Evolutionary conservation across 2,113 vertebrate genomes (phyloP).

Genomic region (Narcine bancroftii): DNA sequence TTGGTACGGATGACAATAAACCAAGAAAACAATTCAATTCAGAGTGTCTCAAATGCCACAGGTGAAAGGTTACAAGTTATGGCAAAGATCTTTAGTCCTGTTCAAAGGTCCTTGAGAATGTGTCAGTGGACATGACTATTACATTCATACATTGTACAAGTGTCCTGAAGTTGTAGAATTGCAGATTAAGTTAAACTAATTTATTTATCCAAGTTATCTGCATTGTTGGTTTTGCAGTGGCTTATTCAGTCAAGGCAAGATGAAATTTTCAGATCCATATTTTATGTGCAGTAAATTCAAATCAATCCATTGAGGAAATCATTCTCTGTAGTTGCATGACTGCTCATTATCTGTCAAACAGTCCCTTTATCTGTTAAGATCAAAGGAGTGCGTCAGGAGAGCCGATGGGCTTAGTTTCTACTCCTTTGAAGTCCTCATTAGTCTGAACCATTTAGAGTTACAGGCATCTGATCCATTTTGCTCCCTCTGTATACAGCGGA

Average conservation of each 20-base stretch:
- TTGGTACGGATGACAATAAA: too few relatives aligned
- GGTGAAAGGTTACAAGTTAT: not conserved
- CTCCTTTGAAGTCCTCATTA: constrained; percentile 53
- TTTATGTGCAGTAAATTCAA: not conserved
- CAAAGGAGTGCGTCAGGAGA: constrained; percentile 53
- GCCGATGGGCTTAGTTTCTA: constrained; percentile 39
- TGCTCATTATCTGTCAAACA: constrained; percentile 50
- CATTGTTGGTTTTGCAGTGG: not conserved
- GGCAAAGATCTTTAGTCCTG: too few relatives aligned
- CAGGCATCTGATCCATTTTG: not conserved
- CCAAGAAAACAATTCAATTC: too few relatives aligned
- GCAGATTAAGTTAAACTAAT: not conserved
- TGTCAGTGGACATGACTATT: not conserved
- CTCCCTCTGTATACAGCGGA: not conserved
- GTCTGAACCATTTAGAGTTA: not conserved
- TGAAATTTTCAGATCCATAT: not conserved
- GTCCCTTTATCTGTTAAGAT: constrained; percentile 48
- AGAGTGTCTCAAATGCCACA: not conserved
- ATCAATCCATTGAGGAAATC: not conserved
- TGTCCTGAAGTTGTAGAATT: not conserved
- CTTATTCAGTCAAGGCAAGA: not conserved
- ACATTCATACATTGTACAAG: not conserved
- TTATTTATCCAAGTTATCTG: not conserved
- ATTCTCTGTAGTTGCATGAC: constrained; percentile 46
- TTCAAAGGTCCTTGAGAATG: not conserved